Evolutionary conservation across 1,140 invertebrate genomes (phyloP).

Genomic region (Ceratina australensis): DNA sequence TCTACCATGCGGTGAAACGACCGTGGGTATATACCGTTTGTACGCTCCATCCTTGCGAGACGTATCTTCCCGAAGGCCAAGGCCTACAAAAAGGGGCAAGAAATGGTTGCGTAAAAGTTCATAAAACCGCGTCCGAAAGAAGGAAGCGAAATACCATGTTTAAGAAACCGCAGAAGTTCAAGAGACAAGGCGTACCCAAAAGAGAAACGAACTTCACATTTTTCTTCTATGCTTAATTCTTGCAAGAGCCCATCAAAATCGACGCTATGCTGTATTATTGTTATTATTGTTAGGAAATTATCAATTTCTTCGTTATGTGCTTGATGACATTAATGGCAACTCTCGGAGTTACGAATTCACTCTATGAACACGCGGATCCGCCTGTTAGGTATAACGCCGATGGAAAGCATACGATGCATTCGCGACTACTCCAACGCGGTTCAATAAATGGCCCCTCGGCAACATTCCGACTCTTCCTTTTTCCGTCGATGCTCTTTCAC

Average conservation of each 20-base stretch:
- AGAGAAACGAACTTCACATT: too few relatives aligned
- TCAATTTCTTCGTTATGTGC: too few relatives aligned
- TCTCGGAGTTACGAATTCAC: too few relatives aligned
- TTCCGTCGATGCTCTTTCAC: slow-evolving; percentile 4
- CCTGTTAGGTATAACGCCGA: too few relatives aligned
- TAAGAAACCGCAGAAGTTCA: neutral
- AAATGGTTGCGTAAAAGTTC: slow-evolving; percentile 47
- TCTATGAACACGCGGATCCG: too few relatives aligned
- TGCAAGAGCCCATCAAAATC: too few relatives aligned
- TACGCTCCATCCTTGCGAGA: neutral
- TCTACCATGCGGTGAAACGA: neutral
- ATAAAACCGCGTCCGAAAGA: slow-evolving; percentile 40
- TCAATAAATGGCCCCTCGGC: slow-evolving; percentile 38
- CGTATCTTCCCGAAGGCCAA: neutral
- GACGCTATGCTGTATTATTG: too few relatives aligned
- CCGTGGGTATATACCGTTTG: slow-evolving; percentile 2
- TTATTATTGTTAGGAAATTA: too few relatives aligned
- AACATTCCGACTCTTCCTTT: slow-evolving; percentile 18
- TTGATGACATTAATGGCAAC: too few relatives aligned
- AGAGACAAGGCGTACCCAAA: neutral
- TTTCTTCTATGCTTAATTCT: too few relatives aligned
- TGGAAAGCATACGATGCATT: neutral
- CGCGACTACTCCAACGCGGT: neutral
- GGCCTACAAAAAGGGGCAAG: neutral
- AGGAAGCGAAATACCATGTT: slow-evolving; percentile 19